phyloP scores from a whole-genome alignment of 2,113 vertebrate species.

The Stegastes partitus region DNA sequence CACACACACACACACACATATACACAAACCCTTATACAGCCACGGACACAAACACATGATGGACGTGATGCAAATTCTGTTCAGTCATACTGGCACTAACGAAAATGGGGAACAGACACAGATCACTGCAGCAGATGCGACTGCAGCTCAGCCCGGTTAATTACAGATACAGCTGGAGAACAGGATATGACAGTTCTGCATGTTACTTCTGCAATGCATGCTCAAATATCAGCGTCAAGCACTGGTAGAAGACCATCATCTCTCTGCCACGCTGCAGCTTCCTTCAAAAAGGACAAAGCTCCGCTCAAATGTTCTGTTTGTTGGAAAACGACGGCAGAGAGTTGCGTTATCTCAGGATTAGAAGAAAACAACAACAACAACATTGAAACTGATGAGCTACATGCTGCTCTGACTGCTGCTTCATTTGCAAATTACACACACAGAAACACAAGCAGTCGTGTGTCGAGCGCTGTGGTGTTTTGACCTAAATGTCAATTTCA shows the following conservation, averaged over 20 bases:
- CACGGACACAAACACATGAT: slow-evolving; percentile 2
- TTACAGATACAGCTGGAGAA: slow-evolving; percentile 3
- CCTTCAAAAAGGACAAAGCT: too few relatives aligned
- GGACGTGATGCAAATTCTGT: neutral
- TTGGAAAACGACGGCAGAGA: too few relatives aligned
- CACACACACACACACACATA: neutral
- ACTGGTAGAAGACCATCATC: neutral
- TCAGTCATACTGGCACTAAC: neutral
- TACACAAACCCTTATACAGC: neutral
- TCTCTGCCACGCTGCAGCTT: neutral
- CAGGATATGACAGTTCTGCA: slow-evolving; percentile 42
- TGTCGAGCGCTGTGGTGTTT: too few relatives aligned
- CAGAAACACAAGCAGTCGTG: too few relatives aligned
- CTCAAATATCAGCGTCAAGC: neutral
- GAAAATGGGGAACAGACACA: neutral
- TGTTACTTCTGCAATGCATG: neutral
- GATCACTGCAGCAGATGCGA: slow-evolving; percentile 16
- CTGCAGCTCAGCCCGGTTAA: slow-evolving; percentile 7
- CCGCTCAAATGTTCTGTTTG: too few relatives aligned
- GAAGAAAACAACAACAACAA: too few relatives aligned
- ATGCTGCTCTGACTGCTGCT: too few relatives aligned
- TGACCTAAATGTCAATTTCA: too few relatives aligned
- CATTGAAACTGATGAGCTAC: too few relatives aligned
- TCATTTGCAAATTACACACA: too few relatives aligned
- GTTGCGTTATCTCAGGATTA: too few relatives aligned